These are phyloP conservation scores for Galemys pyrenaicus DNA, from an alignment of 2,113 vertebrate genomes.

Conservation along the genomic window DNA sequence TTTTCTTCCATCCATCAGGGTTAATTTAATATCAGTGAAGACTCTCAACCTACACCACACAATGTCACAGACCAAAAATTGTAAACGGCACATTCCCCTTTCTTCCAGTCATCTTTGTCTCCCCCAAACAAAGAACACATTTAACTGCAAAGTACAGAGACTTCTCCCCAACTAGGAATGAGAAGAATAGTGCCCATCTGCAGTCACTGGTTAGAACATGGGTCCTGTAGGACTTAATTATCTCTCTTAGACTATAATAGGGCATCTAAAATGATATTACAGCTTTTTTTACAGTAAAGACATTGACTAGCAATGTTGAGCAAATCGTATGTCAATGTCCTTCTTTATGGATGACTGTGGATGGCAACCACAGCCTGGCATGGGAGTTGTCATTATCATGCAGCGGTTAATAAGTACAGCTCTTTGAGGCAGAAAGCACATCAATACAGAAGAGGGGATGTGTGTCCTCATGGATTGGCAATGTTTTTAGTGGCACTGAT, in stretches of 20 bases:
- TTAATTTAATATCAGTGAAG: not conserved
- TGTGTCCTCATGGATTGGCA: not conserved
- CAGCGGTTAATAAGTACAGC: not conserved
- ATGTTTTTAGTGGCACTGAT: not conserved
- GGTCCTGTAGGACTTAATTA: constrained; percentile 83
- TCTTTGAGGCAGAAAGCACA: not conserved
- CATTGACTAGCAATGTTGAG: constrained; percentile 74
- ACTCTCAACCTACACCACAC: not conserved
- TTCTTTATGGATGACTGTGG: constrained; percentile 11
- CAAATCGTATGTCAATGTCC: constrained; percentile 63
- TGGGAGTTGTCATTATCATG: not conserved
- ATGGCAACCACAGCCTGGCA: not conserved
- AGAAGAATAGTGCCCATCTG: constrained; percentile 1
- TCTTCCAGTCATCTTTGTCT: not conserved
- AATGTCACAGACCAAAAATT: not conserved
- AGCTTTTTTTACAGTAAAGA: constrained; percentile 66
- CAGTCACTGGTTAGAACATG: constrained; percentile 55
- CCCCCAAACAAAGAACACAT: not conserved
- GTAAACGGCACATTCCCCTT: not conserved
- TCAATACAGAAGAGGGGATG: not conserved
- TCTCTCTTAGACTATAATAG: constrained; percentile 76
- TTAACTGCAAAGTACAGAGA: constrained; percentile 21
- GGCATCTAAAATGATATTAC: constrained; percentile 75
- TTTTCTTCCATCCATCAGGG: not conserved
- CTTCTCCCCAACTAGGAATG: not conserved